Evolutionary conservation across 2,888 invertebrate genomes (phyloP).

Genomic region (Lithophane leautieri): DNA sequence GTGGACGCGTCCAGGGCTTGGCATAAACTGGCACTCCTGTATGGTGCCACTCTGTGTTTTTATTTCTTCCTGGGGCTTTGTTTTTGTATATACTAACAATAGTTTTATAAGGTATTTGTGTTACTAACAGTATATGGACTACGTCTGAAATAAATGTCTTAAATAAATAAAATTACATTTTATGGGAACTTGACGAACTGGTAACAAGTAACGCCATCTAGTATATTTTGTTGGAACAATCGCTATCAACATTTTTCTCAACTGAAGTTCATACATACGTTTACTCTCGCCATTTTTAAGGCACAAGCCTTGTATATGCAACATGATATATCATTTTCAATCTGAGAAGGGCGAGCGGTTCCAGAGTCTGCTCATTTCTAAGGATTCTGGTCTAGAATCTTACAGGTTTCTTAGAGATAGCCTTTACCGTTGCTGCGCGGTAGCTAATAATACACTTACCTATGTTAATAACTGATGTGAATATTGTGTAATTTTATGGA

Average conservation of each 20-base stretch:
- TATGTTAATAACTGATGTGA: neutral
- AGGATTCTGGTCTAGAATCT: slow-evolving; percentile 34
- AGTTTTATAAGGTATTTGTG: too few species aligned
- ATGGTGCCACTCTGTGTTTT: too few species aligned
- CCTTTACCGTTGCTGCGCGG: neutral
- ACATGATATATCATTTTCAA: slow-evolving; percentile 23
- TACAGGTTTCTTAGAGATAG: slow-evolving; percentile 27
- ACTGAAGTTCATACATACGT: neutral
- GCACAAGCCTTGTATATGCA: neutral
- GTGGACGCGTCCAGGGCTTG: too few species aligned
- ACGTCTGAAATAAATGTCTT: too few species aligned
- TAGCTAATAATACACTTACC: neutral
- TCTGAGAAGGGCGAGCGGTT: neutral
- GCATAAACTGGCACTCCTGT: too few species aligned
- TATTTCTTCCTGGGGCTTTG: too few species aligned
- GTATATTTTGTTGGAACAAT: neutral
- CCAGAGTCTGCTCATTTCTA: slow-evolving; percentile 7
- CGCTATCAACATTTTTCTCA: neutral
- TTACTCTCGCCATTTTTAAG: neutral
- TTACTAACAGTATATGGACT: too few species aligned
- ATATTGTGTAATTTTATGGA: neutral
- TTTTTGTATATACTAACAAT: too few species aligned
- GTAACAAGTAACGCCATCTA: slow-evolving; percentile 15
- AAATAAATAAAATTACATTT: too few species aligned
- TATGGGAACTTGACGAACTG: neutral